Evolutionary conservation across 2,113 vertebrate genomes (phyloP).

Genomic region (Nothoprocta pentlandii): DNA sequence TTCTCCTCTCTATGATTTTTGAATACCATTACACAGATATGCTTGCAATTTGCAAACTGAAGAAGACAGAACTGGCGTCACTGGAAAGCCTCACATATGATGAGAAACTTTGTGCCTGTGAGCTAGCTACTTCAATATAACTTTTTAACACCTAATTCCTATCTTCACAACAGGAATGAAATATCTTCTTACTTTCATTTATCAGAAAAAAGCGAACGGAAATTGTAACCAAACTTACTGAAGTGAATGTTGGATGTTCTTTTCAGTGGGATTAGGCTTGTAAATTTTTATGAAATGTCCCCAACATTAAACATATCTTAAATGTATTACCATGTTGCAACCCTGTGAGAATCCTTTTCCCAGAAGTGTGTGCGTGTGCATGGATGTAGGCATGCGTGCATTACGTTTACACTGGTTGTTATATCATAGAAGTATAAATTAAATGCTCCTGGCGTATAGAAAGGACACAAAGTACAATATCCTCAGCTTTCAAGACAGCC

Average conservation of each 20-base stretch:
- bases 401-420: neutral
- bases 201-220: neutral
- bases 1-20: conserved; percentile 21
- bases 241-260: neutral
- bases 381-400: neutral
- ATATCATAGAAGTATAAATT: neutral
- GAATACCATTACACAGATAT: conserved; percentile 41
- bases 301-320: conserved; percentile 5
- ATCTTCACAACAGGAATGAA: neutral
- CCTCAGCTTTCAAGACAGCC: neutral
- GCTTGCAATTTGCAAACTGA: conserved; percentile 33
- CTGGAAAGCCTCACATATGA: neutral
- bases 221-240: neutral
- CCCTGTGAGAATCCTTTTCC: neutral
- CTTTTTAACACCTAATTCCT: neutral
- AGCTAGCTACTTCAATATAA: conserved; percentile 22
- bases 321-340: neutral
- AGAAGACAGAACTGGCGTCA: conserved; percentile 22
- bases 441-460: neutral
- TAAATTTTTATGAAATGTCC: neutral
- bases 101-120: conserved; percentile 8
- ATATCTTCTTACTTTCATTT: neutral
- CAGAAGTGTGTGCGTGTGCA: neutral
- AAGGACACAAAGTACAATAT: neutral
- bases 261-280: neutral